Evolutionary conservation across 1,140 invertebrate species (phyloP).

Genomic region (Drosophila arizonae): DNA sequence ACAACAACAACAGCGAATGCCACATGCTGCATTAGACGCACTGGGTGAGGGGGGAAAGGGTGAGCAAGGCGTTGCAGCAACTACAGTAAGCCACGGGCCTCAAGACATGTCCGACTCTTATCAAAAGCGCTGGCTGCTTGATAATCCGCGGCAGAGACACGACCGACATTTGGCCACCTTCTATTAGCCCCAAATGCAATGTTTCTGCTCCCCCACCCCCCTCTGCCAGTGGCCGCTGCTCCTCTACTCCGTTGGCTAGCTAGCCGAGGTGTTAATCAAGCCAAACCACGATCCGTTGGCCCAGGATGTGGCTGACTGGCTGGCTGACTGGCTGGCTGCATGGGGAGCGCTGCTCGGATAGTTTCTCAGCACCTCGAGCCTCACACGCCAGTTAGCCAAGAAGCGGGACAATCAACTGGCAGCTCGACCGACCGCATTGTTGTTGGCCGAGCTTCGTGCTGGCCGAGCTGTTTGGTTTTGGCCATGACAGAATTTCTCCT

Average conservation of each 20-base stretch:
- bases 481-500: slow-evolving; percentile 55
- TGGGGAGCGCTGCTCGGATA: slow-evolving; percentile 19
- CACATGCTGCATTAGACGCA: slow-evolving; percentile 47
- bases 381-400: slow-evolving; percentile 39
- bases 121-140: slow-evolving; percentile 49
- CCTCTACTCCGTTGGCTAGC: not conserved
- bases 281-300: slow-evolving; percentile 24
- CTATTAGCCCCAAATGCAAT: slow-evolving; percentile 47
- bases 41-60: too few species aligned
- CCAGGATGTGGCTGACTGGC: slow-evolving; percentile 18
- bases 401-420: slow-evolving; percentile 43
- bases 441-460: slow-evolving; percentile 27
- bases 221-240: not conserved
- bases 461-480: slow-evolving; percentile 33
- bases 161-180: slow-evolving; percentile 74
- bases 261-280: slow-evolving; percentile 27
- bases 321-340: slow-evolving; percentile 13
- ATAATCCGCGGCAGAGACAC: slow-evolving; percentile 68
- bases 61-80: slow-evolving; percentile 5
- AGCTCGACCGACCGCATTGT: slow-evolving; percentile 35
- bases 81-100: slow-evolving; percentile 46
- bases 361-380: slow-evolving; percentile 27
- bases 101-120: slow-evolving; percentile 49
- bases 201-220: not conserved
- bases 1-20: slow-evolving; percentile 19